Evolutionary conservation across 1,140 invertebrate species (phyloP), one percentile per base, ranked within the genome.

Genomic region (Capitella teleta): DNA sequence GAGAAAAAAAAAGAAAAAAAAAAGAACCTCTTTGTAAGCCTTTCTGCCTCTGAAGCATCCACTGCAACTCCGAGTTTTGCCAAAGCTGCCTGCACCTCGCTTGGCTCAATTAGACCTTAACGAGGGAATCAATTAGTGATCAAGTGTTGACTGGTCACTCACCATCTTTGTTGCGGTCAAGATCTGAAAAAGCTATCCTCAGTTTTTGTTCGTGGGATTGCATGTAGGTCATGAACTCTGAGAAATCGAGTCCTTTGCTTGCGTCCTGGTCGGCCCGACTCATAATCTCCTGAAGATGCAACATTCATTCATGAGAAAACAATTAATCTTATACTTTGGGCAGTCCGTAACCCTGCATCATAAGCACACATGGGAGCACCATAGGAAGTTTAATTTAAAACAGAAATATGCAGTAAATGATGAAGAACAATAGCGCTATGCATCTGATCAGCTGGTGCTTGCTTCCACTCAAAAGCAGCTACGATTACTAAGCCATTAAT

Each of bases 131-230:
- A 41, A 26, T 24, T 14, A 25, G 5, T 3, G 10, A 5, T 19
- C 24, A 8, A 44, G 21, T 4, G 18, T 44, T 5, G 16, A 26
- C 24, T 26, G 21, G 16, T 4, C 8, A 44, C 23, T 10, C 30
- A 53, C 52, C 52, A 44, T 53, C 52, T 41, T 53, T 53, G 30
- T 53, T 53, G 42, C 30, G 12, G 26, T 53, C 52, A 10, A 53
- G 40, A 19, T 53, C 44, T 16, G 52, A 53, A 30, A 53, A 53
- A 30, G 52, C 52, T 16, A 53, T 28, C 10, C 25, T 23, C 18
- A 53, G 47, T 43, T 49, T 42, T 24, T 34, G 16, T 24, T 53
- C 52, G 34, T 53, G 52, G 18, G 48, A 38, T 19, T 49, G 5
- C 32, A 53, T 47, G 32, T 48, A 53, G 19, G 21, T 14, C n/a